Evolutionary conservation across 2,113 vertebrate genomes (phyloP).

Genomic region (Psammodynastes pulverulentus): DNA sequence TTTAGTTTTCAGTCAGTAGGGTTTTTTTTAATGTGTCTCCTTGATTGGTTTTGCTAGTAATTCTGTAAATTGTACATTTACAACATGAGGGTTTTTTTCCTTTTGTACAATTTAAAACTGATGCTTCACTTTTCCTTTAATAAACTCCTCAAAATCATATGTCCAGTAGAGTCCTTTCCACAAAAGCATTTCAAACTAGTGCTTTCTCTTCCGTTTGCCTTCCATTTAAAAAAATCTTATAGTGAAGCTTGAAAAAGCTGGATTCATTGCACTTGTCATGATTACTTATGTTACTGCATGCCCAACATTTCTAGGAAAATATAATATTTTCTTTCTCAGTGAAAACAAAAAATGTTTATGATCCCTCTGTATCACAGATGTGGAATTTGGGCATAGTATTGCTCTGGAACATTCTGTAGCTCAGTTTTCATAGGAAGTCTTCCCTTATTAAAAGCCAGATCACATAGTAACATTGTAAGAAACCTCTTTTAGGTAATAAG

Average conservation of each 20-base stretch:
- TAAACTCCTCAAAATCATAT: constrained; percentile 87
- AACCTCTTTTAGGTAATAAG: not conserved
- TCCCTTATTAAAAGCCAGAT: not conserved
- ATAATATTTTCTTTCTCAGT: not conserved
- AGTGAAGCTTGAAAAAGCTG: not conserved
- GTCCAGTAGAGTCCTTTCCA: constrained; percentile 70
- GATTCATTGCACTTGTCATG: not conserved
- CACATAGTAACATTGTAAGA: not conserved
- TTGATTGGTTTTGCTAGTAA: constrained; percentile 87
- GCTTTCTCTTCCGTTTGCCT: constrained; percentile 70
- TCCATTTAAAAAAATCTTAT: not conserved
- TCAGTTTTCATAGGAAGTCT: not conserved
- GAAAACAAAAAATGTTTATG: not conserved
- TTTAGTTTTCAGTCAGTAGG: constrained; percentile 79
- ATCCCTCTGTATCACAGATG: not conserved
- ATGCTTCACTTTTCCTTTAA: constrained; percentile 92
- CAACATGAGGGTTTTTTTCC: constrained; percentile 84
- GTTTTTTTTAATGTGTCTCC: constrained; percentile 84
- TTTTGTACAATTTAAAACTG: constrained; percentile 97
- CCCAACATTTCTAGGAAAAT: constrained; percentile 7
- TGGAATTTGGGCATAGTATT: not conserved
- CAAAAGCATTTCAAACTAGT: constrained; percentile 55
- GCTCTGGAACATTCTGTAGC: not conserved
- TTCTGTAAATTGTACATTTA: constrained; percentile 92
- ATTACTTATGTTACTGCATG: not conserved